Evolutionary conservation across 2,888 invertebrate species (phyloP), one percentile per base, ranked within the genome.

Genomic region (Dascillus cervinus): DNA sequence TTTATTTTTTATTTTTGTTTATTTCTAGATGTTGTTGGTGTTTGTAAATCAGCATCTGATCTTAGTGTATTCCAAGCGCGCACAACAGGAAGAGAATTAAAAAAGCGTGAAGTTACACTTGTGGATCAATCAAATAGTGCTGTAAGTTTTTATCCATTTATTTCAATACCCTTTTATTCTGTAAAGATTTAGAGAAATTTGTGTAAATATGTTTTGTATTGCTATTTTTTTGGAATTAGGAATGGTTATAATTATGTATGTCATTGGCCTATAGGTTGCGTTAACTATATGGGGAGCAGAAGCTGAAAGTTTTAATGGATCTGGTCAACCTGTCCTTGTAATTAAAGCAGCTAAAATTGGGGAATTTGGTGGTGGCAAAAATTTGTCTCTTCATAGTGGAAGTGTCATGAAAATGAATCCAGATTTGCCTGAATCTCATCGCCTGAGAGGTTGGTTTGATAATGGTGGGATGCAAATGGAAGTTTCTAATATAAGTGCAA

Each of bases 231-330:
- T 4, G 4, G 17, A 6, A 17, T 17, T 8, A 17, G 4, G 4
- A 17, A 8, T 8, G 17, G 17, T 6, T 17, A 8, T 17, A 8
- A 17, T 17, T 17, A 13, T 12, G 23, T 24, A 15, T 40, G n/a
- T n/a, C n/a, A n/a, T n/a, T n/a, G n/a, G n/a, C n/a, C n/a, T 51
- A 13, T 53, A 82, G 82, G 70, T 89, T 11, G 66, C 66, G n/a
- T 57, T 96, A 3, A 94, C 95, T 1, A 62, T 98, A 1, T 98
- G 98, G 98, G 92, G 89, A 2, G 72, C 69, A 15, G 82, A 88
- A 55, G 95, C 96, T 0, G 85, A 86, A 53, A 78, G 75, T 34
- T 96, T 96, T 59, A 79, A 85, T 50, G 82, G 77, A 0, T 69
- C 70, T 29, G 67, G 71, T 3, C 78, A 85, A 53, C 90, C 94